A percentile compares a stretch with the other conserved stretches of the same genome.
These are phyloP conservation scores for Heliconius nattereri DNA, from an alignment of 1,140 invertebrate species.

Conservation along the genomic window DNA sequence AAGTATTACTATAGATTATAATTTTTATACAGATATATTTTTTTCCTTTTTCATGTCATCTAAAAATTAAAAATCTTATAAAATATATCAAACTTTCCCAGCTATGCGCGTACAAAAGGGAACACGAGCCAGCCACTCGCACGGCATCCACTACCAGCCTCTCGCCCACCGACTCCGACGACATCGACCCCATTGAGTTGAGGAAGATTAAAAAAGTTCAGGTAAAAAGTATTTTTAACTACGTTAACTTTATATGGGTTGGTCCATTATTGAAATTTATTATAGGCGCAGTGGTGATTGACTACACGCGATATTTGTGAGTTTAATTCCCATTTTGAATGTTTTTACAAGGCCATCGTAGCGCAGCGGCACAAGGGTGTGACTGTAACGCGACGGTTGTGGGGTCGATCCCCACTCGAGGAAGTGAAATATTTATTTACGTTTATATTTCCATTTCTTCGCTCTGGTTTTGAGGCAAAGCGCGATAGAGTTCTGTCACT, in stretches of 20 bases:
- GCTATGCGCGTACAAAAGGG: constrained; percentile 92
- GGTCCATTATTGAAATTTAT: not conserved
- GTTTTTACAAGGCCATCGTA: no score
- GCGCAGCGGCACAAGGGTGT: no score
- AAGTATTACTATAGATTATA: no score
- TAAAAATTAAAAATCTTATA: not conserved
- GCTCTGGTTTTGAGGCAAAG: no score
- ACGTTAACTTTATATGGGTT: not conserved
- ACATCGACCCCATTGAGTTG: constrained; percentile 87
- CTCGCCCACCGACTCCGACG: constrained; percentile 64
- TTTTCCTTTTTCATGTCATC: not conserved
- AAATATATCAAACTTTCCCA: constrained; percentile 6
- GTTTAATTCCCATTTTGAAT: no score
- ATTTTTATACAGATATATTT: not conserved
- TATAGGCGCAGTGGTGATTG: no score
- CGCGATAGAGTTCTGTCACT: no score
- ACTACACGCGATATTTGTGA: no score
- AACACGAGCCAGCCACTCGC: constrained; percentile 78
- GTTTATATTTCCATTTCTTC: no score
- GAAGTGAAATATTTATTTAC: no score
- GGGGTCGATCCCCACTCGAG: no score
- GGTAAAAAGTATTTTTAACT: constrained; percentile 45
- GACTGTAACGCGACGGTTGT: no score
- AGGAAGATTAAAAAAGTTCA: constrained; percentile 96
- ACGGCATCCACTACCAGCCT: constrained; percentile 67